Conservation (phyloP, 2,113 vertebrate genomes). For the Oreocharis arfaki region DNA sequence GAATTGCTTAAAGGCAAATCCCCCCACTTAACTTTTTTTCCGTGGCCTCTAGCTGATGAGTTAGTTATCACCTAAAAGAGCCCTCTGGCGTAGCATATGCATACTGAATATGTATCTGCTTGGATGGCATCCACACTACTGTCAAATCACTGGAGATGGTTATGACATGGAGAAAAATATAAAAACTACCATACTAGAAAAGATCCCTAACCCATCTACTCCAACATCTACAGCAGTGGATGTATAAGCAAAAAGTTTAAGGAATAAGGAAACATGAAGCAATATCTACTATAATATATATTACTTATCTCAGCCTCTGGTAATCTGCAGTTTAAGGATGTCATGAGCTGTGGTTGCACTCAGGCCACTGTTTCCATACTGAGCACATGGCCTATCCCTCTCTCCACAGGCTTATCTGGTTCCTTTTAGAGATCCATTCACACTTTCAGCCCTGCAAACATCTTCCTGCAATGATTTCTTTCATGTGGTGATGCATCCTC, state of each 20-base stretch:
- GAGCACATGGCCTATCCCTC: neutral
- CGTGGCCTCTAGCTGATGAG: constrained; percentile 32
- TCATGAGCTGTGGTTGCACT: neutral
- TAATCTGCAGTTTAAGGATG: neutral
- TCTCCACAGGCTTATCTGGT: neutral
- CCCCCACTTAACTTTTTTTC: constrained; percentile 27
- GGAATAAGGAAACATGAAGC: neutral
- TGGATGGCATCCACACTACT: neutral
- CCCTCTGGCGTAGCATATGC: constrained; percentile 20
- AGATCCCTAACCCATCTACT: neutral
- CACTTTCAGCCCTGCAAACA: neutral
- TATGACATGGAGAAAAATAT: neutral
- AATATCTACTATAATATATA: neutral
- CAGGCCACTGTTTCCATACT: neutral
- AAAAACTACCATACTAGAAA: neutral
- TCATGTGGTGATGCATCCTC: neutral
- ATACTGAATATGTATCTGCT: neutral
- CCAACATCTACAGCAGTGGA: neutral
- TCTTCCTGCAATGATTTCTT: neutral
- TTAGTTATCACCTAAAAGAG: constrained; percentile 54
- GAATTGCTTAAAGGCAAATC: constrained; percentile 52
- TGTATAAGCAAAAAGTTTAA: neutral
- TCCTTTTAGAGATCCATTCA: neutral
- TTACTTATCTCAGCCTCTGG: neutral
- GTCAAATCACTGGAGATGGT: constrained; percentile 2